These are phyloP conservation scores for Sycophila sp. DNA, from an alignment of 1,140 invertebrate species.

Conservation along the genomic window DNA sequence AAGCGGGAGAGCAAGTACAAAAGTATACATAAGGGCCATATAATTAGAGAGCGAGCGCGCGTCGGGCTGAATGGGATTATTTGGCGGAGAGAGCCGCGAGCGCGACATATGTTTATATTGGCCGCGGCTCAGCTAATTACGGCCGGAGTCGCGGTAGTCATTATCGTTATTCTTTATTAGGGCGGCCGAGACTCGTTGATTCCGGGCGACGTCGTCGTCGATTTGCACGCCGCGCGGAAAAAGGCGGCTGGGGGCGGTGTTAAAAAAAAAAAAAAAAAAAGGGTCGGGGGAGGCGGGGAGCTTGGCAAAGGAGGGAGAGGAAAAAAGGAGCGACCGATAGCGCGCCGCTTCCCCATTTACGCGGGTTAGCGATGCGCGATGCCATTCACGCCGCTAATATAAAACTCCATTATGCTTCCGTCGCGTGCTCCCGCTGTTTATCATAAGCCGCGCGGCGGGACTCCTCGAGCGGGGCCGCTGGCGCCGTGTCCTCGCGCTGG, in stretches of 20 bases:
- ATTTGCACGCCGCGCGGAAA: too few relatives aligned
- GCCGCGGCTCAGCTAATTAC: constrained; percentile 32
- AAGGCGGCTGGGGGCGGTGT: too few relatives aligned
- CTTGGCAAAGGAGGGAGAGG: too few relatives aligned
- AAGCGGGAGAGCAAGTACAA: constrained; percentile 16
- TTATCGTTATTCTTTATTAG: constrained; percentile 49
- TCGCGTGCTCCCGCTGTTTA: constrained; percentile 21
- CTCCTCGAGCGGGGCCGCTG: too few relatives aligned
- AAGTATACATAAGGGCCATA: constrained; percentile 13
- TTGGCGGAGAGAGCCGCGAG: background rate
- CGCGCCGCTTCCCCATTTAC: constrained; percentile 50
- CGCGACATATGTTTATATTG: constrained; percentile 32
- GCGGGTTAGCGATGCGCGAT: constrained; percentile 57
- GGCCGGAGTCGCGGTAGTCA: too few relatives aligned
- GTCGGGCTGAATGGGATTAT: background rate
- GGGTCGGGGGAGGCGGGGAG: too few relatives aligned
- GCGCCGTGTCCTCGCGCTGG: too few relatives aligned
- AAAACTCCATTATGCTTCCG: constrained; percentile 54
- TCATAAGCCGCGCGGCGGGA: too few relatives aligned
- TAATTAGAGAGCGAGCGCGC: constrained; percentile 5
- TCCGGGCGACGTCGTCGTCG: constrained; percentile 44
- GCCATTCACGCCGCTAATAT: constrained; percentile 57
- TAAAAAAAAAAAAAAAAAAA: too few relatives aligned
- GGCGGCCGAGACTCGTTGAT: constrained; percentile 46
- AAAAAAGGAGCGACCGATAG: too few relatives aligned